Evolutionary conservation across 2,888 invertebrate genomes (phyloP).

Genomic region (Bombyx huttoni): DNA sequence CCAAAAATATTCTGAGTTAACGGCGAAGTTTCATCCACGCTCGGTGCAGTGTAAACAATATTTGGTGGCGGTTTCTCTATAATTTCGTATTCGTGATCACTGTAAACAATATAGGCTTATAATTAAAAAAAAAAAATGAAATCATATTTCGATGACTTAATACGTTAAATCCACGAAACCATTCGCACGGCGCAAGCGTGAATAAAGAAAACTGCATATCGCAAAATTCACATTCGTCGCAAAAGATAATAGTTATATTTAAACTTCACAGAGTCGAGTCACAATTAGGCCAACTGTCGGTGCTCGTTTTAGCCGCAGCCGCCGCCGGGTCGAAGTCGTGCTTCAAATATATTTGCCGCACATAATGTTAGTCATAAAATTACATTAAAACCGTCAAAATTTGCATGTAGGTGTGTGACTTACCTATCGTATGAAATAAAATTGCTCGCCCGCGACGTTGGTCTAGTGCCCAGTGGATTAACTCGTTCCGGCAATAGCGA

Average conservation of each 20-base stretch:
- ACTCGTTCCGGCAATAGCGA: constrained; percentile 82
- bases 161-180: constrained; percentile 5
- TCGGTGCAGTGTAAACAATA: constrained; percentile 47
- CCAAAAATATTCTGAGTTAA: no score
- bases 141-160: no score
- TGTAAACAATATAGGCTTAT: constrained; percentile 56
- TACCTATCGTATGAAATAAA: constrained; percentile 54
- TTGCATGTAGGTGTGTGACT: constrained; percentile 29
- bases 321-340: constrained; percentile 48
- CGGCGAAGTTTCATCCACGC: constrained; percentile 42
- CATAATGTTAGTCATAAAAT: constrained; percentile 44
- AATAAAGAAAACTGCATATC: constrained; percentile 24
- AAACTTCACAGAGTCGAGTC: constrained; percentile 52
- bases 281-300: constrained; percentile 65
- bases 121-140: constrained; percentile 4
- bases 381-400: constrained; percentile 29
- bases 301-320: constrained; percentile 69
- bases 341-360: constrained; percentile 39
- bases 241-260: constrained; percentile 51
- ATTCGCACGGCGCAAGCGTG: constrained; percentile 21
- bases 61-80: constrained; percentile 78
- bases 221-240: constrained; percentile 37
- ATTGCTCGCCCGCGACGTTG: constrained; percentile 74
- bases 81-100: constrained; percentile 95
- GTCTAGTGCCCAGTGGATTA: constrained; percentile 77